These are phyloP conservation scores for Microctenopoma stevenorrisi DNA, from an alignment of 2,797 vertebrate species.

Conservation along the genomic window DNA sequence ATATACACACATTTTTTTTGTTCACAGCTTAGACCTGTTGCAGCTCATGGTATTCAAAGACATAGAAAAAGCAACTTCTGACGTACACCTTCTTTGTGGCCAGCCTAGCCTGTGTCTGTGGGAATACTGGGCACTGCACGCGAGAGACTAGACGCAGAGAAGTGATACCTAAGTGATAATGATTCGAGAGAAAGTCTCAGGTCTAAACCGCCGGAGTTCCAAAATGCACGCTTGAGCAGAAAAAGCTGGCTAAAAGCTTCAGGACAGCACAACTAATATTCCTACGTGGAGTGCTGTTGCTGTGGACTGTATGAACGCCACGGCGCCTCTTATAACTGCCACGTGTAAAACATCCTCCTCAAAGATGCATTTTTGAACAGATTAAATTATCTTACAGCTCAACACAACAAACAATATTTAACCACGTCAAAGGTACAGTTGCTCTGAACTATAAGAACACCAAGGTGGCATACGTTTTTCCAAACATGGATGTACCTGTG, in stretches of 20 bases:
- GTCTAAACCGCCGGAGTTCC: conserved; percentile 59
- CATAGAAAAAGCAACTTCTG: conserved; percentile 57
- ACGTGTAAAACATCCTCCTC: conserved; percentile 15
- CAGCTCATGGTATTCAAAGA: conserved; percentile 66
- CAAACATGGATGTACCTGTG: conserved; percentile 60
- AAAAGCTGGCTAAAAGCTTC: conserved; percentile 24
- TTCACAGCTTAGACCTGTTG: conserved; percentile 82
- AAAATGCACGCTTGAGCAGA: conserved; percentile 59
- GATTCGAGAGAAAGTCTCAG: conserved; percentile 45
- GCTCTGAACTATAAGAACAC: conserved; percentile 75
- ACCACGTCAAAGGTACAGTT: conserved; percentile 65
- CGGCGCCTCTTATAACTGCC: conserved; percentile 51
- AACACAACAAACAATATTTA: conserved; percentile 66
- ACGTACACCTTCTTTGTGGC: conserved; percentile 58
- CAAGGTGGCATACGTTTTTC: conserved; percentile 74
- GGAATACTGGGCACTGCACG: conserved; percentile 53
- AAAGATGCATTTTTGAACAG: conserved; percentile 64
- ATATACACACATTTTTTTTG: conserved; percentile 12
- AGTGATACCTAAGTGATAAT: conserved; percentile 34
- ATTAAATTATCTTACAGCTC: conserved; percentile 45
- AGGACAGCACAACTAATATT: conserved; percentile 38
- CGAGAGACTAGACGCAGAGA: conserved; percentile 42
- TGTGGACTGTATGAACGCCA: conserved; percentile 55
- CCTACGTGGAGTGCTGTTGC: conserved; percentile 33
- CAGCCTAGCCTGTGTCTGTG: conserved; percentile 43